Base-by-base conservation (phyloP, 2,797 vertebrate genomes). In the Emys orbicularis region DNA sequence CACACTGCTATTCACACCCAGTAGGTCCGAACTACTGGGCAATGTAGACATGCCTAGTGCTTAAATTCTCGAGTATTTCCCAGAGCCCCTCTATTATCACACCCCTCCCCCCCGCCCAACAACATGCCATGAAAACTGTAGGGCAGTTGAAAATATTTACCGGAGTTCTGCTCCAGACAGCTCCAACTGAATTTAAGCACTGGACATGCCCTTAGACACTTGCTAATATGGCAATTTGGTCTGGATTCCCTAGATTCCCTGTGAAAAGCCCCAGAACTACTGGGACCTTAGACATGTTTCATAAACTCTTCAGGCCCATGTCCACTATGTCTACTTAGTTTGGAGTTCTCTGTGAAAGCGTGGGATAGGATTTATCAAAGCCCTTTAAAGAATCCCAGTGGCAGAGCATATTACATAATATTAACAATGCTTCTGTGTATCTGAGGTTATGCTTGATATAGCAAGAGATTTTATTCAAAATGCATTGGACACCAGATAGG, bases 31-130 rank as follows among this genome's bases (percentile, higher is more conserved):
- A 19, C 18, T 68, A 7, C 8, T 5, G 16, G 65, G 8, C 65
- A 68, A 68, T 68, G n/a, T 68, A n/a, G 65, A 68, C 65, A 23
- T 21, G 19, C 19, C 12, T 59, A 59, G 27, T 29, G 57, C 29
- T 59, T 29, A 59, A 59, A 59, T 15, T 59, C 57, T 59, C 12
- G 57, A 59, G 57, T 59, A 59, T 59, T 59, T 59, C 57, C 29
- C 29, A 31, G 12, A 59, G 27, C 27, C 9, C 25, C 56, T 53
- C 56, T 27, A 57, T 57, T 57, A 27, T 29, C 11, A 8, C 53
- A 54, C 29, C 57, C 1, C 21, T 2, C 21, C 4, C 57, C 2
- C 21, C 4, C 57, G 1, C 21, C 4, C 54, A 56, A 56, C 18
- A 54, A 29, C 27, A 59, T 31, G 56, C 54, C 27, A 29, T 59